phyloP scores from a whole-genome alignment of 2,113 vertebrate species.

The Petroica traversi region DNA sequence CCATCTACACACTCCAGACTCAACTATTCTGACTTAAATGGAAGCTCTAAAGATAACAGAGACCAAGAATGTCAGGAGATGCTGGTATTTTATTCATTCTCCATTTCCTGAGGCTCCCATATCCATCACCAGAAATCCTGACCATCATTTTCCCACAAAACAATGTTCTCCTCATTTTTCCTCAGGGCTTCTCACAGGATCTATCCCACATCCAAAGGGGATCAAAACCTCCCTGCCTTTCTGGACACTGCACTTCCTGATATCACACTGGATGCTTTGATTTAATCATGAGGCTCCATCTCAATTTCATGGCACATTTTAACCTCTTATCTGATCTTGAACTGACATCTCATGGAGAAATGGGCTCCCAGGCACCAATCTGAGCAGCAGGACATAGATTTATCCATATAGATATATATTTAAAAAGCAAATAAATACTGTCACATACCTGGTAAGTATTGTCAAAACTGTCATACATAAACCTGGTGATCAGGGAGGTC shows the following conservation, averaged over 20 bases:
- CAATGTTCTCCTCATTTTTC: not conserved
- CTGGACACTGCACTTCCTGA: not conserved
- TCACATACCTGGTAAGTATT: constrained; percentile 63
- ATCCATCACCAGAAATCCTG: not conserved
- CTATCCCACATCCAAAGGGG: not conserved
- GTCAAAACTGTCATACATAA: constrained; percentile 70
- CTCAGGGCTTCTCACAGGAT: not conserved
- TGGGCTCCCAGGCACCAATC: fast-evolving
- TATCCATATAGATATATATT: not conserved
- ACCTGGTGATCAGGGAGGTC: constrained; percentile 67
- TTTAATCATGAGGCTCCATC: not conserved
- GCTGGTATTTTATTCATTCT: not conserved
- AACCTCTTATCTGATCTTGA: not conserved
- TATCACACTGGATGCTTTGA: not conserved
- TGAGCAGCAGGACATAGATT: not conserved
- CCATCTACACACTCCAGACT: not conserved
- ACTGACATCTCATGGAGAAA: not conserved
- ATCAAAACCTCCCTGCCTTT: not conserved
- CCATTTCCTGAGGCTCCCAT: not conserved
- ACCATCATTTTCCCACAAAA: not conserved
- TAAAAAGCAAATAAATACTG: not conserved
- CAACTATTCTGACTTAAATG: not conserved
- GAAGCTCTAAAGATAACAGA: not conserved
- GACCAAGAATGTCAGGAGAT: not conserved
- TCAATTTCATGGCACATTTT: not conserved